These are phyloP conservation scores for Buathra laborator DNA, from an alignment of 2,888 invertebrate species.

Conservation along the genomic window DNA sequence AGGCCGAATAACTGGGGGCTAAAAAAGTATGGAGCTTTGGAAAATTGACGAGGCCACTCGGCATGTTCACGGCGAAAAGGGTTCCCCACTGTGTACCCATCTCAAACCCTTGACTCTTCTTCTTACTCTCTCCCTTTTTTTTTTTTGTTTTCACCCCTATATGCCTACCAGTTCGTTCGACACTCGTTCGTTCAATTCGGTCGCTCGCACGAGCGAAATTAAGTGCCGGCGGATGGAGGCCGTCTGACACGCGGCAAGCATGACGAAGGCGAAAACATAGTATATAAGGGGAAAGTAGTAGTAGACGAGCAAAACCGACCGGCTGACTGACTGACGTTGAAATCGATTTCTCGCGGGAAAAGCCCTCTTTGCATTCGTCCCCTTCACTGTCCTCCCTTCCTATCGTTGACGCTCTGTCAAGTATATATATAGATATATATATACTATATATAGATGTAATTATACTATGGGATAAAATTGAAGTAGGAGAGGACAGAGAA, in stretches of 20 bases:
- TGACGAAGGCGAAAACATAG: constrained; percentile 34
- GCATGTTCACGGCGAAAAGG: constrained; percentile 21
- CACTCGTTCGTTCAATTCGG: constrained; percentile 32
- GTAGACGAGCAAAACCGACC: constrained; percentile 3
- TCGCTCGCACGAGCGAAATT: constrained; percentile 60
- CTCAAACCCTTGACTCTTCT: constrained; percentile 6
- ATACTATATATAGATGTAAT: not conserved
- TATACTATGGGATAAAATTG: not conserved
- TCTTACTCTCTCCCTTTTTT: not conserved
- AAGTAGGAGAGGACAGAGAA: not conserved
- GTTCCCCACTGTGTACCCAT: constrained; percentile 12
- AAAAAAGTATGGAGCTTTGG: not conserved
- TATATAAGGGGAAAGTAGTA: not conserved
- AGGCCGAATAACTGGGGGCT: not conserved
- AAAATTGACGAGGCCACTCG: constrained; percentile 35
- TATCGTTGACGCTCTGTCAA: constrained; percentile 19
- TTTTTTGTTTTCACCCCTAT: not conserved
- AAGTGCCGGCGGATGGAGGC: constrained; percentile 57
- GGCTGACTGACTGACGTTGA: constrained; percentile 63
- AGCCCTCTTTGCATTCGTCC: constrained; percentile 10
- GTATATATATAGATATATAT: not conserved
- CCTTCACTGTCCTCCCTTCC: constrained; percentile 23
- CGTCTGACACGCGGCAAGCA: constrained; percentile 30
- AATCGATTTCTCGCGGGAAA: constrained; percentile 68
- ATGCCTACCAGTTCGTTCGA: not conserved